Evolutionary conservation across 2,888 invertebrate genomes (phyloP).

Genomic region (Drosophila flavopinicola): DNA sequence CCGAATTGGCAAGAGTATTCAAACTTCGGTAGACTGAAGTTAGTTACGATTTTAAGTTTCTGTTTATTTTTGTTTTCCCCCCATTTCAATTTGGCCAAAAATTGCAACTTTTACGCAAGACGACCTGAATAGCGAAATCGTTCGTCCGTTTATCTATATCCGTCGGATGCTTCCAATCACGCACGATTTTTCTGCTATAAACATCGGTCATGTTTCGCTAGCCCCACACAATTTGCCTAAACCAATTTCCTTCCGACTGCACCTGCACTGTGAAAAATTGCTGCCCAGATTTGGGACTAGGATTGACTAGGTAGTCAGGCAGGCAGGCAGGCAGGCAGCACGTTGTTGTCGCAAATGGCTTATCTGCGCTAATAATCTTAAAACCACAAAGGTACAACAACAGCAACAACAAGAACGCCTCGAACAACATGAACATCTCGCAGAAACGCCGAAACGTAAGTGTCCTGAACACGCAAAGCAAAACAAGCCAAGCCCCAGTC

Average conservation of each 20-base stretch:
- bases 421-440: constrained; percentile 46
- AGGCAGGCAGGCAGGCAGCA: constrained; percentile 36
- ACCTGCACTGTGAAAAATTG: constrained; percentile 69
- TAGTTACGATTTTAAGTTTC: constrained; percentile 19
- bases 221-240: constrained; percentile 83
- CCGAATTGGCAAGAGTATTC: constrained; percentile 33
- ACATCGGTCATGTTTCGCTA: constrained; percentile 75
- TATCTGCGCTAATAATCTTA: constrained; percentile 78
- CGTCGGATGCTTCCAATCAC: constrained; percentile 67
- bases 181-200: constrained; percentile 54
- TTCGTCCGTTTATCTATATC: constrained; percentile 37
- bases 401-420: constrained; percentile 32
- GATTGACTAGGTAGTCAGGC: too few species aligned
- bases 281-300: constrained; percentile 49
- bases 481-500: constrained; percentile 33
- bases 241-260: constrained; percentile 81
- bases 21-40: constrained; percentile 37
- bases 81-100: constrained; percentile 39
- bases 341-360: constrained; percentile 67
- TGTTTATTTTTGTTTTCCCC: constrained; percentile 15
- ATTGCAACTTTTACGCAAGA: constrained; percentile 66
- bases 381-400: constrained; percentile 68
- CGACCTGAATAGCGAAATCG: constrained; percentile 15
- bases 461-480: constrained; percentile 70
- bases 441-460: constrained; percentile 67